Base-by-base conservation (phyloP, 1,140 invertebrate genomes). In the Drosophila varians region DNA sequence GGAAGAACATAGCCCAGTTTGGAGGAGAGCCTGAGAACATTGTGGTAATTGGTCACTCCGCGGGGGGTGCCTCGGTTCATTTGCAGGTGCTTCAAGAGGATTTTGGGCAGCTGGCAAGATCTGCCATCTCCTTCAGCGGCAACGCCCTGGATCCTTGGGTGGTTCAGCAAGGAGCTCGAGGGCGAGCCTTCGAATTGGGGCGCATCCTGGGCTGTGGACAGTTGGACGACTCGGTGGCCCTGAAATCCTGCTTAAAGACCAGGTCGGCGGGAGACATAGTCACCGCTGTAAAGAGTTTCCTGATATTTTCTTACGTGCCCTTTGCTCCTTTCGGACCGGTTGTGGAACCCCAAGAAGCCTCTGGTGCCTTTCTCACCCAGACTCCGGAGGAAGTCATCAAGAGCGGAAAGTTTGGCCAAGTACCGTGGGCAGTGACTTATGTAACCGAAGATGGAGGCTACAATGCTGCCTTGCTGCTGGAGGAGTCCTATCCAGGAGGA, bases 31-130 rank as follows among this genome's bases (percentile, higher is more conserved):
- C 94, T n/a, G 87, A 93, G 36, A 93, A 92, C 23, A 84, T 94
- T 7, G 92, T 93, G 3, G 57, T 94, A 0, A 89, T 92, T 11
- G 94, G 94, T 1, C 92, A 92, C 56, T 93, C 93, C 0, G 93
- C 94, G 2, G 93, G 93, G 0, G 93, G 92, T 21, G 93, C 93
- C 11, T 93, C 93, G 60, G 93, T 93, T 0, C 92, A 94, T 55
- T 93, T 95, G 73, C 95, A 96, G 70, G 92, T 95, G 45, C 64
- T 96, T 0, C 94, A 93, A 78, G 90, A 92, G 14, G 68, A 74
- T 54, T 76, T 74, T 6, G 7, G 48, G 6, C n/a, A 77, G 21
- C 4, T 76, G 43, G 83, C 87, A 8, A 86, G 65, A 11, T 57
- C 64, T 7, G 89, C 70, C 1, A 65, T 78, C 19, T 80, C 90